Percentiles rank a stretch among this genome's conserved stretches.
These are phyloP conservation scores for Holothuria glaberrima DNA, from an alignment of 35 echinoderm and acorn worm species.

Conservation along the genomic window DNA sequence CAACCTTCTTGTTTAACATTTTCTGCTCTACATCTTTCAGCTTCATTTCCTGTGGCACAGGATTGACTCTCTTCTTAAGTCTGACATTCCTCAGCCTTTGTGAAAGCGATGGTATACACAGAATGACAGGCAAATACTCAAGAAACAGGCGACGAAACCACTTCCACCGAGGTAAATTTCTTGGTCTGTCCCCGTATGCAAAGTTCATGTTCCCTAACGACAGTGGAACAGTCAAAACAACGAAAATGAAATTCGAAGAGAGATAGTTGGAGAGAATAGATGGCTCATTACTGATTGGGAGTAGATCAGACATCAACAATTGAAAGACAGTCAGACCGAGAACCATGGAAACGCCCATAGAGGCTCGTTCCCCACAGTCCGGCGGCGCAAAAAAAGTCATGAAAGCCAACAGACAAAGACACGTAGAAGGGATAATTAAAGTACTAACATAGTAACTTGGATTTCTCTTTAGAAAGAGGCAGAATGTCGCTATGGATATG, in stretches of 20 bases:
- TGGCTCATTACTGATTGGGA: constrained; percentile 12
- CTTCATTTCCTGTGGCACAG: neutral
- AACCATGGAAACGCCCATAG: constrained; percentile 27
- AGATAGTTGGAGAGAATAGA: neutral
- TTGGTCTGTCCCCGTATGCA: neutral
- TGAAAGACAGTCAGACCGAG: constrained; percentile 58
- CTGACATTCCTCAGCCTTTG: neutral
- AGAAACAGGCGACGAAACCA: neutral
- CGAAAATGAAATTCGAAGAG: constrained; percentile 1
- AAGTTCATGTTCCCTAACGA: constrained; percentile 20
- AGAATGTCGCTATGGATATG: neutral
- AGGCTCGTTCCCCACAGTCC: constrained; percentile 34
- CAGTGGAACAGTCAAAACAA: neutral
- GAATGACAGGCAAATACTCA: neutral
- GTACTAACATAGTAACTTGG: constrained; percentile 18
- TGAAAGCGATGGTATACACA: neutral
- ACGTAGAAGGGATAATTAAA: constrained; percentile 29
- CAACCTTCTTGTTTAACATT: neutral
- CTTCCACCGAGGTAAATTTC: neutral
- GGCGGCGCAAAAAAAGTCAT: constrained; percentile 27
- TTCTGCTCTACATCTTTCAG: neutral
- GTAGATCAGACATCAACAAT: constrained; percentile 26
- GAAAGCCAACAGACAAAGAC: neutral
- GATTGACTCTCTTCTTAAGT: neutral
- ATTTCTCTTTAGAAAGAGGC: neutral